Conservation (phyloP, 2,113 vertebrate genomes). For the Ellobius talpinus region DNA sequence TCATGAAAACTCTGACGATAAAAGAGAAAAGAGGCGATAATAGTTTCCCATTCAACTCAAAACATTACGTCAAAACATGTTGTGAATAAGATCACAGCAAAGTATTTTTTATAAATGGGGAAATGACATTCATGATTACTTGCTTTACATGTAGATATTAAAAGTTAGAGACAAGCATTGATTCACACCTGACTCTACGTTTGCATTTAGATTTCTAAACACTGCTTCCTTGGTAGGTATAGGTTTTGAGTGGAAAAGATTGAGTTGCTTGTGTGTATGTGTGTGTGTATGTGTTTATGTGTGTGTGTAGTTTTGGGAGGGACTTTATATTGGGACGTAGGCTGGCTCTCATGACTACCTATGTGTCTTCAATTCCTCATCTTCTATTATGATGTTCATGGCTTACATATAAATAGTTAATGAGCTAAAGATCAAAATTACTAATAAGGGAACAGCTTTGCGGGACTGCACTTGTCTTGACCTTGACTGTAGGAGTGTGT, state of each 20-base stretch:
- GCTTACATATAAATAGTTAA: neutral
- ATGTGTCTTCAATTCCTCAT: neutral
- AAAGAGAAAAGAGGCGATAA: neutral
- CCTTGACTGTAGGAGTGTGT: conserved; percentile 1
- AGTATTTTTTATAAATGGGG: neutral
- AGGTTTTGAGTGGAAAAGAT: neutral
- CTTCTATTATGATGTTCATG: conserved; percentile 6
- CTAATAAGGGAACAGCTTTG: conserved; percentile 36
- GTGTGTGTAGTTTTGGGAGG: neutral
- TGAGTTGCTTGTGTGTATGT: neutral
- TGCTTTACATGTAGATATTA: neutral
- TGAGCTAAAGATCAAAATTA: conserved; percentile 48
- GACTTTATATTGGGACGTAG: neutral
- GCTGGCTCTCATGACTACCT: neutral
- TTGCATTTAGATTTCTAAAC: conserved; percentile 8
- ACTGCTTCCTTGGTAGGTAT: neutral
- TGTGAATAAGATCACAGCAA: neutral
- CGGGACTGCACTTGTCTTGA: conserved; percentile 15
- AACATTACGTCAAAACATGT: neutral
- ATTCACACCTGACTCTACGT: neutral
- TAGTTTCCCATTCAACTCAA: neutral
- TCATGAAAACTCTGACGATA: neutral
- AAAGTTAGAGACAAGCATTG: neutral
- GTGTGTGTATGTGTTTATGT: neutral
- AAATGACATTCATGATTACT: neutral